Base-by-base conservation (phyloP, 2,113 vertebrate species). In the Psophia crepitans region DNA sequence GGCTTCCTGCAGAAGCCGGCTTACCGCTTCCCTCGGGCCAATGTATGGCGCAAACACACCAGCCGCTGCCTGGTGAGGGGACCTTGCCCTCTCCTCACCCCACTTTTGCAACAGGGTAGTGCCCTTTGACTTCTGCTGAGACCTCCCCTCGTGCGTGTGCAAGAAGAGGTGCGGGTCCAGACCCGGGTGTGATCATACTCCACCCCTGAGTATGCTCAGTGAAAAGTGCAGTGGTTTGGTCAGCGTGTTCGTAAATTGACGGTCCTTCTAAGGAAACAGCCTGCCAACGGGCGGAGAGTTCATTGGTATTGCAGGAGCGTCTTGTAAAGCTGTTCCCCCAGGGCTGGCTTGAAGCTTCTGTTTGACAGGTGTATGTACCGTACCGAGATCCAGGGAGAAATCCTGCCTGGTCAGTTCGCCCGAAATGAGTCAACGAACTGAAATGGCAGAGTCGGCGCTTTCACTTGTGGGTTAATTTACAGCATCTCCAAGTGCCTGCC, bases 381-480 rank as follows among this genome's bases (percentile, higher is more conserved):
- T 46, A 27, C n/a, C 65, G 11, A 44, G 91, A 95, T 96, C 95
- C 95, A 85, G 89, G 58, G 94, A 96, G 94, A 96, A 97, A 96
- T 93, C 96, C 89, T 79, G 80, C 37, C 92, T 37, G 76, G 84
- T 87, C 96, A 91, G 41, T 89, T 80, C 70, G 33, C 22, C 91
- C 66, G 87, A 49, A 96, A 86, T 83, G 93, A 96, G 89, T 44
- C 61, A 49, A 65, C 0, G 8, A 82, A 73, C 53, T 87, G 69
- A 76, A 89, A 91, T 37, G 84, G 68, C 64, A 68, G 84, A 85
- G 61, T 8, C 1, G 4, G 84, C 6, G 6, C 32, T 48, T 95
- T 86, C 94, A 33, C 13, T 13, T 32, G 86, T 26, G 70, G 58
- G 87, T 95, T 97, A 92, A 97, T 97, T 96, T 96, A 69, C 95